Evolutionary conservation across 2,113 vertebrate genomes (phyloP).

Genomic region (Corynorhinus townsendii): DNA sequence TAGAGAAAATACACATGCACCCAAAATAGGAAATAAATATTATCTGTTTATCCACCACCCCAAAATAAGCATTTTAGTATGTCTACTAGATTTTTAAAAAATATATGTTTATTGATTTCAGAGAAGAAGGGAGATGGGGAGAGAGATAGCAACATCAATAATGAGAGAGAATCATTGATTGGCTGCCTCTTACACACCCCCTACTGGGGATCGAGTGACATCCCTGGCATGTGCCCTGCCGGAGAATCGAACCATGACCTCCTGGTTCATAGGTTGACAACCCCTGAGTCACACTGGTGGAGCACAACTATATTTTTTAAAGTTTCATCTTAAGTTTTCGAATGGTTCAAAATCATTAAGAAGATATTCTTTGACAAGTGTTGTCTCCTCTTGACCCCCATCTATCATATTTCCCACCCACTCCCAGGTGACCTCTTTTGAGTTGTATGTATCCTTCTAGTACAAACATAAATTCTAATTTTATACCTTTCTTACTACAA

Average conservation of each 20-base stretch:
- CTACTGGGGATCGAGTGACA: too few relatives aligned
- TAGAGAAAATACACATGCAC: background rate
- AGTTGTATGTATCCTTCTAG: background rate
- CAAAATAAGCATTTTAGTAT: constrained; percentile 28
- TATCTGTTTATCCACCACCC: background rate
- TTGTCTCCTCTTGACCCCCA: background rate
- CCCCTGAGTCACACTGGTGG: too few relatives aligned
- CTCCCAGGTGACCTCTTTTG: background rate
- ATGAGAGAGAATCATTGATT: too few relatives aligned
- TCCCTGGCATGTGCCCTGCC: too few relatives aligned
- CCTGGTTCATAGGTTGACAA: too few relatives aligned
- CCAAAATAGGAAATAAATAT: background rate
- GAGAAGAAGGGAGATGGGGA: too few relatives aligned
- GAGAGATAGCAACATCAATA: too few relatives aligned
- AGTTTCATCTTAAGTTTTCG: background rate
- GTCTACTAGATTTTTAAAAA: background rate
- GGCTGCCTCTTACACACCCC: too few relatives aligned
- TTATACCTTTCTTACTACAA: background rate
- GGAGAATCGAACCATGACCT: too few relatives aligned
- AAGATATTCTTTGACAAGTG: background rate
- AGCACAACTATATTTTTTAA: background rate
- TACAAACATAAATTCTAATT: background rate
- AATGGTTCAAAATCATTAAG: constrained; percentile 3
- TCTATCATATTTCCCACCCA: background rate
- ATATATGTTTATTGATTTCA: too few relatives aligned